Conservation (phyloP, 2,797 vertebrate genomes). For the Vireo griseus region DNA sequence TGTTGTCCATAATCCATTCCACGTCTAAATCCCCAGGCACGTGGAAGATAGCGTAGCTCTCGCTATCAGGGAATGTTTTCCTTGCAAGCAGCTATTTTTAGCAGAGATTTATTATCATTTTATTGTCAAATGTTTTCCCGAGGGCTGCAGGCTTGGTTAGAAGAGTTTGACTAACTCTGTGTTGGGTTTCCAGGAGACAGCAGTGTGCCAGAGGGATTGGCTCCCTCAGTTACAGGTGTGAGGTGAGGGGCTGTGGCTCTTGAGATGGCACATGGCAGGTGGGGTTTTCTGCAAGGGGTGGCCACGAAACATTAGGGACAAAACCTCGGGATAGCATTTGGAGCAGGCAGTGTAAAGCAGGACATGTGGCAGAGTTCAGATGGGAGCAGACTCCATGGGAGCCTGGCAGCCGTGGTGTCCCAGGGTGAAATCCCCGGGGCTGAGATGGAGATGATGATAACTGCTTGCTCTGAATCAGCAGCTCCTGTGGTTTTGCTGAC, state of each 20-base stretch:
- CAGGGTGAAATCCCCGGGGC: not conserved
- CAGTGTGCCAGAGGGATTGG: rapidly evolving
- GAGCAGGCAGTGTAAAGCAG: not conserved
- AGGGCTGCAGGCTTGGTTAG: not conserved
- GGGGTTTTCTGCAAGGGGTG: not conserved
- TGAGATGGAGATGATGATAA: not conserved
- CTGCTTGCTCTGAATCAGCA: not conserved
- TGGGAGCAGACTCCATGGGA: not conserved
- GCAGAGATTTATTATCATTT: not conserved
- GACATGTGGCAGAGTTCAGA: not conserved
- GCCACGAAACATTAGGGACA: rapidly evolving
- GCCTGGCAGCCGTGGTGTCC: not conserved
- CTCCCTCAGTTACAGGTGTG: not conserved
- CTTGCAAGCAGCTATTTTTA: not conserved
- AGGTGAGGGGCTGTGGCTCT: not conserved
- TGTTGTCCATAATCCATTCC: rapidly evolving
- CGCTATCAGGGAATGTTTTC: rapidly evolving
- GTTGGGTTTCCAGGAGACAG: not conserved
- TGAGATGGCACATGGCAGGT: not conserved
- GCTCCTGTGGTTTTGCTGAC: not conserved
- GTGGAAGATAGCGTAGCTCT: rapidly evolving
- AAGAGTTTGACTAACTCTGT: not conserved
- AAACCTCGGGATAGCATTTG: rapidly evolving
- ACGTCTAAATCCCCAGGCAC: rapidly evolving
- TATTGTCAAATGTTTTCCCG: not conserved